A percentile compares a stretch with the other conserved stretches of the same genome.
phyloP scores from a whole-genome alignment of 2,113 vertebrate species.

The Hemiprocne comata region DNA sequence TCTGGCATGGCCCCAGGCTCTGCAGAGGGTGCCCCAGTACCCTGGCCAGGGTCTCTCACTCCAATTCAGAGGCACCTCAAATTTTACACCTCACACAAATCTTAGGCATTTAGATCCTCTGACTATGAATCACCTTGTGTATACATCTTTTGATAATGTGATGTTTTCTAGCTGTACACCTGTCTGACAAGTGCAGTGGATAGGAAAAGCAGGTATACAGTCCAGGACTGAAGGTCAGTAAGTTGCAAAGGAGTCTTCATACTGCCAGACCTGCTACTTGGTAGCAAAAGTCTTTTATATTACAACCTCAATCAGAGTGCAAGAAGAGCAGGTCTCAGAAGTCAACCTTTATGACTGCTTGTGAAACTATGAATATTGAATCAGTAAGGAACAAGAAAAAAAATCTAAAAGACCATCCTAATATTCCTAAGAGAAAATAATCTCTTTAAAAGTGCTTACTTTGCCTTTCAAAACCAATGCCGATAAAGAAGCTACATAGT shows the following conservation, averaged over 20 bases:
- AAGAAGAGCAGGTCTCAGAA: neutral
- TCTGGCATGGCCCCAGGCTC: neutral
- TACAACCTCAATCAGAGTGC: neutral
- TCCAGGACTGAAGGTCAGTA: neutral
- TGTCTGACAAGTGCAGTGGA: neutral
- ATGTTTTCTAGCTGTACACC: neutral
- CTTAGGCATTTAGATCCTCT: neutral
- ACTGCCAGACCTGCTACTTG: neutral
- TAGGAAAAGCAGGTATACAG: neutral
- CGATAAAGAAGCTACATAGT: neutral
- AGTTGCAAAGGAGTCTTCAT: neutral
- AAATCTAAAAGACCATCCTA: neutral
- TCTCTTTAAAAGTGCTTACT: neutral
- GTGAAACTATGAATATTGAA: neutral
- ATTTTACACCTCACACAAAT: neutral
- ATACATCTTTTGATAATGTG: neutral
- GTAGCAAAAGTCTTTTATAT: neutral
- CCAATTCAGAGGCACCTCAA: neutral
- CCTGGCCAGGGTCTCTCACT: neutral
- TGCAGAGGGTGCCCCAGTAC: neutral
- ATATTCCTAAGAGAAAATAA: neutral
- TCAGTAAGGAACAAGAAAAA: neutral
- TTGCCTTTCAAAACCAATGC: neutral
- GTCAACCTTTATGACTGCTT: neutral
- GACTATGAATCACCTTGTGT: neutral